Base-by-base conservation (phyloP, 2,888 invertebrate genomes). In the Pilophorus perplexus region DNA sequence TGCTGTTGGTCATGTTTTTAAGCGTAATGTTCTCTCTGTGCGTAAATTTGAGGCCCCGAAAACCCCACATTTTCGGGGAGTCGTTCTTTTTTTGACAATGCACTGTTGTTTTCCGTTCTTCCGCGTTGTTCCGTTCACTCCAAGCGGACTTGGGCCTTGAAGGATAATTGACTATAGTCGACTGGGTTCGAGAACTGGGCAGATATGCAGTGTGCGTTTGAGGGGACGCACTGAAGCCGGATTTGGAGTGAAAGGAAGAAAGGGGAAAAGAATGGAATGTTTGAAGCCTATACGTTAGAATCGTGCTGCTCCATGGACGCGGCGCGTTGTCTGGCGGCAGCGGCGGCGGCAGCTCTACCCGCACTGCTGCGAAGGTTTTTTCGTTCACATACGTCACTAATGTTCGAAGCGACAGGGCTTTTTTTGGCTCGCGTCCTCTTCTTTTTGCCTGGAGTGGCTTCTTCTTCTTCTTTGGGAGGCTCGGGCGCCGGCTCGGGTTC, bases 301-400 rank as follows among this genome's bases (percentile, higher is more conserved):
- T 55, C 55, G 55, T 69, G 69, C 48, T 71, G 71, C 55, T 69
- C 69, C 28, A 67, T 52, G 14, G 70, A 70, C n/a, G 71, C 70
- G 48, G 71, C 72, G 37, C 71, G 65, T 33, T 79, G 77, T 50
- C 81, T 72, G 3, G 81, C 79, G 38, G 82, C 79, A 62, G 82
- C 79, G 52, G 82, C 79, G 33, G 82, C 80, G 71, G 84, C 79
- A 72, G 85, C 83, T 73, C 88, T 77, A 72, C 88, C 87, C 33
- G 90, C 86, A 77, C 90, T 90, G 70, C 74, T 73, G 28, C 84
- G 79, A 68, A 84, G 75, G 74, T 83, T 83, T 72, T 84, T 84
- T 68, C 83, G 79, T 72, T 84, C 83, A 1, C 81, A 79, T 5
- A 82, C 81, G 8, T 82, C 83, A 71, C 82, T 82, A 42, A 80